phyloP scores from a whole-genome alignment of 1,140 invertebrate genomes.

The Sycobia sp. region DNA sequence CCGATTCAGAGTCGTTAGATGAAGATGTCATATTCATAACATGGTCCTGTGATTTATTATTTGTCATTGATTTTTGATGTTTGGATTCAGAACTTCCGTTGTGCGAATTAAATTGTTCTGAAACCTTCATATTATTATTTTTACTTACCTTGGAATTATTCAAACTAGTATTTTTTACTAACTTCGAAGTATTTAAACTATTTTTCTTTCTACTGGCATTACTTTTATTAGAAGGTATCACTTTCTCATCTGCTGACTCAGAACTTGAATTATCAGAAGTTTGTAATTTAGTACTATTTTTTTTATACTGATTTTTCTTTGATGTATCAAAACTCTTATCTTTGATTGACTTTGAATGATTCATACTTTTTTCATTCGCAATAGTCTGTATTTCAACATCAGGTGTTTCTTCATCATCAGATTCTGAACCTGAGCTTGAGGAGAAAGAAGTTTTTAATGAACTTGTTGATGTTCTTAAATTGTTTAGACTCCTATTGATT shows the following conservation, averaged over 20 bases:
- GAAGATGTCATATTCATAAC: neutral
- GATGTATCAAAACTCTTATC: neutral
- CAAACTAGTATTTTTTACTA: slow-evolving; percentile 12
- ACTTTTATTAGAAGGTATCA: neutral
- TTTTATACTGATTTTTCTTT: neutral
- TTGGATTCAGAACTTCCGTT: no score
- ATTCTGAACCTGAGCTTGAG: no score
- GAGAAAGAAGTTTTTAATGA: no score
- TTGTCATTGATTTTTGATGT: no score
- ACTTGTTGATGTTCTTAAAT: no score
- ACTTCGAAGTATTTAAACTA: neutral
- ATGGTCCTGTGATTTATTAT: no score
- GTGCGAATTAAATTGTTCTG: neutral
- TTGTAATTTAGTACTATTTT: neutral
- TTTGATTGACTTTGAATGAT: slow-evolving; percentile 12
- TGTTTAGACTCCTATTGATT: neutral
- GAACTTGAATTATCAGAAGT: neutral
- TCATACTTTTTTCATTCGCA: slow-evolving; percentile 5
- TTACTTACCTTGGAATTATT: neutral
- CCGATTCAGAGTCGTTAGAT: slow-evolving; percentile 15
- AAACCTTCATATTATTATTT: neutral
- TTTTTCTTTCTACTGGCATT: slow-evolving; percentile 5
- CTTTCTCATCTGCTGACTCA: neutral
- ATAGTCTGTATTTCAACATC: neutral
- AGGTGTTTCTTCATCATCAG: neutral